Evolutionary conservation across 2,888 invertebrate species (phyloP), one percentile per base, ranked within the genome.

Genomic region (Shargacucullia verbasci): DNA sequence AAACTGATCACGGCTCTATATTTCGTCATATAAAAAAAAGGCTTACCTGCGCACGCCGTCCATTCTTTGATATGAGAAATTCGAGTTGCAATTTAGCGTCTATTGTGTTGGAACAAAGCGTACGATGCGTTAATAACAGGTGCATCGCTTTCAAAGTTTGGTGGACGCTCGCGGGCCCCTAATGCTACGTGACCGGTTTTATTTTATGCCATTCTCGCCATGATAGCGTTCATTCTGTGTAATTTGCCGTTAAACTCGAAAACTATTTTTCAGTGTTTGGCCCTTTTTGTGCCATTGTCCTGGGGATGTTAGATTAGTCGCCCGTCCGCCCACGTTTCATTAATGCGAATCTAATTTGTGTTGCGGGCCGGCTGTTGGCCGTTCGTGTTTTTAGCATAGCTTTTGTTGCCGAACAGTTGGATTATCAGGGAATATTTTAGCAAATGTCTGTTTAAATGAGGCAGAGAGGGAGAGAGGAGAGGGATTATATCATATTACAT

Each of bases 71-170:
- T 88, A 83, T 87, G 86, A 91, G 87, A 91, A 91, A 89, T 91
- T 87, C 77, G 86, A 86, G 86, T 90, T 91, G 92, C 92, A 93
- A 92, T 93, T 92, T 90, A 86, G 85, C 80, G 83, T 85, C 90
- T 89, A 92, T 93, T 93, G 92, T 93, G 81, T 81, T 79, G 82
- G 89, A 91, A 92, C 91, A 92, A 92, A 92, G 86, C 83, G 85
- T 84, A 81, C 84, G 85, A 89, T 91, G 90, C 91, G 86, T 90
- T 92, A 88, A 92, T 92, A 92, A 91, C 91, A 92, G 92, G 91
- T 93, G 93, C 91, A 91, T 89, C 85, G 88, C 78, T 84, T 83
- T 81, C 81, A 82, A 87, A 87, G 82, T 89, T 91, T 84, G 83
- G 82, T 58, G 58, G 69, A 61, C 55, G 71, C 55, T 49, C 58